Evolutionary conservation across 2,888 invertebrate genomes (phyloP), one percentile per base, ranked within the genome.

Genomic region (Orchestes rusci): DNA sequence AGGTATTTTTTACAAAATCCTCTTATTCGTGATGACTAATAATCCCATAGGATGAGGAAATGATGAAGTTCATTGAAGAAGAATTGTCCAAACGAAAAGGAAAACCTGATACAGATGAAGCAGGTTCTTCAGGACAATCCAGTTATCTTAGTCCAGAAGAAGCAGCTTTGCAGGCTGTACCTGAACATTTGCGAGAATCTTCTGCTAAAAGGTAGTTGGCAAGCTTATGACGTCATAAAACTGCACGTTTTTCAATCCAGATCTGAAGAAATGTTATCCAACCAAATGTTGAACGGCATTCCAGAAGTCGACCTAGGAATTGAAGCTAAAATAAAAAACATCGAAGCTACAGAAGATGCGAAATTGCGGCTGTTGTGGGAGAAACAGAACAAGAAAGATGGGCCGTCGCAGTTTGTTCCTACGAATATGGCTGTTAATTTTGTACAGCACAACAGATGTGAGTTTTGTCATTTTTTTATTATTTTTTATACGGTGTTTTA

Each of bases 231-330:
- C 8, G n/a, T n/a, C n/a, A n/a, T n/a, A n/a, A n/a, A n/a, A n/a
- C n/a, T n/a, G n/a, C n/a, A n/a, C n/a, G n/a, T n/a, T n/a, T n/a
- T n/a, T n/a, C n/a, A n/a, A n/a, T n/a, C n/a, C 28, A 45, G 50
- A 62, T 94, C 91, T 2, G 97, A 99, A 68, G 99, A 99, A 72
- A 96, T 99, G 93, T 78, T 99, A 59, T 97, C 97, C 2, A 96
- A 97, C 76, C 97, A 99, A 74, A 99, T 99, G 99, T 74, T 99
- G 3, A 96, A 93, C 63, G 99, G 99, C 27, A 99, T 99, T 54
- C 99, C 99, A 0, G 99, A 99, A 74, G 92, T 99, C 0, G 97
- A 99, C 70, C 76, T 99, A 39, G 99, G 99, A n/a, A 95, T 99
- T 57, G 94, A 96, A 61, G 94, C 94, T 0, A 96, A 99, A 73